phyloP scores from a whole-genome alignment of 1,140 invertebrate genomes.

The Drosophila punjabiensis region DNA sequence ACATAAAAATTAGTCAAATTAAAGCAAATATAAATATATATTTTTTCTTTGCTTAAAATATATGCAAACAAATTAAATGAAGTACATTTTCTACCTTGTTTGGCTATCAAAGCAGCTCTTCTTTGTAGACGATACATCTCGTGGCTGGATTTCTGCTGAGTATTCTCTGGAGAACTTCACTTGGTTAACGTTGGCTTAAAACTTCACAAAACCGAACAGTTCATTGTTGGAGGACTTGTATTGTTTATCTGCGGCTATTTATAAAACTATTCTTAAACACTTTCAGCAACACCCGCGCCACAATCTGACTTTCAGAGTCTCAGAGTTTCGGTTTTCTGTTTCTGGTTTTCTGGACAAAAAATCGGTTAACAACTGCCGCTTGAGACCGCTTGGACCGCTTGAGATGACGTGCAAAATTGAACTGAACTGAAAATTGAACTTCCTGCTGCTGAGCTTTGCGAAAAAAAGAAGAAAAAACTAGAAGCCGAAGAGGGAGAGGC shows the following conservation, averaged over 20 bases:
- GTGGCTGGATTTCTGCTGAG: conserved; percentile 13
- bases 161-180: conserved; percentile 36
- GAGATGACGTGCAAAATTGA: conserved; percentile 83
- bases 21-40: no score
- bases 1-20: not conserved
- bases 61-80: not conserved
- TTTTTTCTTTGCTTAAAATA: not conserved
- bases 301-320: conserved; percentile 3
- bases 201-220: conserved; percentile 61
- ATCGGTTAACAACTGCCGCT: conserved; percentile 43
- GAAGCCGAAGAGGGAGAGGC: conserved; percentile 19
- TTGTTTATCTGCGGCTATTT: conserved; percentile 24
- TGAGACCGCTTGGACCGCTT: conserved; percentile 70
- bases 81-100: conserved; percentile 58
- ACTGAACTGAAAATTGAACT: conserved; percentile 80
- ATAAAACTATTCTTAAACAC: conserved; percentile 31
- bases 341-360: conserved; percentile 17
- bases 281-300: conserved; percentile 45
- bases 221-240: conserved; percentile 53
- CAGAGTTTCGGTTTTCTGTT: conserved; percentile 25
- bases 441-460: conserved; percentile 69
- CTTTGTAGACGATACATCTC: conserved; percentile 73
- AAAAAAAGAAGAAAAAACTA: conserved; percentile 51
- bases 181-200: conserved; percentile 5
- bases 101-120: conserved; percentile 72